Evolutionary conservation across 2,797 vertebrate genomes (phyloP), one percentile per base, ranked within the genome.

Genomic region (Acrossocheilus wenchowensis): DNA sequence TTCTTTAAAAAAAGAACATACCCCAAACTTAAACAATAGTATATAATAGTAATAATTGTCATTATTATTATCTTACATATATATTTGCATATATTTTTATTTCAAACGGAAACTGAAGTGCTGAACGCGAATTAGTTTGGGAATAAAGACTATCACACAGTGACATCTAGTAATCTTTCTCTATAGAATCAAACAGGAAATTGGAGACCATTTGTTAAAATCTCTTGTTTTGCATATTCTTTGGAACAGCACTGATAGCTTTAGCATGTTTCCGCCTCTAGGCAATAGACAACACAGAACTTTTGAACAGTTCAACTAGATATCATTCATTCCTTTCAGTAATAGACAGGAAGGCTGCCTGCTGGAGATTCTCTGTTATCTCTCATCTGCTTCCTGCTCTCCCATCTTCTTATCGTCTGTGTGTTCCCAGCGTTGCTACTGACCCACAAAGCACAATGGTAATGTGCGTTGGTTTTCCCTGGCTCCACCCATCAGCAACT

Each of bases 251-350:
- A n/a, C 75, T 75, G 82, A 11, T 86, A 57, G 90, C 86, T 82
- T 87, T 74, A n/a, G 50, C 34, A 21, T 82, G 60, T 88, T 89
- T 77, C 78, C 82, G 86, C 89, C 89, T 62, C 87, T 88, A 92
- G 91, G 87, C 60, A 86, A 64, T 23, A 88, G 83, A 41, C 89
- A 88, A 92, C 90, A 90, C 90, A 89, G 87, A 84, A 90, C 78
- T 23, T 90, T 92, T 91, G 87, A 89, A 90, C 88, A 81, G 87
- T 90, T 90, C 90, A 91, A 88, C 88, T 91, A 83, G 90, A 93
- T 92, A 87, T 91, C 85, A 88, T 88, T 92, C 84, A 92, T 92
- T 94, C 93, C 93, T 94, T 95, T 94, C 84, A 94, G 94, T 93
- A 93, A 93, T 89, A 89, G 87, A 86, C 90, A 93, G 92, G 89